Percentiles rank a stretch among this genome's conserved stretches.
These are phyloP conservation scores for Channa maculata DNA, from an alignment of 2,113 vertebrate genomes.

Conservation along the genomic window DNA sequence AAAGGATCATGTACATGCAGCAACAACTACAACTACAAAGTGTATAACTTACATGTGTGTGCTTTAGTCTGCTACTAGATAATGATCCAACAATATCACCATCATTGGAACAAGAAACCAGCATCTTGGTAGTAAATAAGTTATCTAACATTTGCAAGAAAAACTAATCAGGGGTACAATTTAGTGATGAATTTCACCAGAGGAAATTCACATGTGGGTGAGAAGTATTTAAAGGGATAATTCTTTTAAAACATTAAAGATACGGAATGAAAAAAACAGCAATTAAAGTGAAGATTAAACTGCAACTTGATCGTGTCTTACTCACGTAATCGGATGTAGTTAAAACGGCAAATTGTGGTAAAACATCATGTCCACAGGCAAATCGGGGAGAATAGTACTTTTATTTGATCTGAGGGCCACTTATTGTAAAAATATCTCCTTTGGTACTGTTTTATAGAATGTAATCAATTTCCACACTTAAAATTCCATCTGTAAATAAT, in stretches of 20 bases:
- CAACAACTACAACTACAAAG: background rate
- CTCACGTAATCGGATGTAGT: conserved; percentile 48
- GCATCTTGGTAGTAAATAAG: conserved; percentile 45
- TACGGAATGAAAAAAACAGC: conserved; percentile 37
- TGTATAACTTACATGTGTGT: background rate
- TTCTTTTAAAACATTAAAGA: conserved; percentile 54
- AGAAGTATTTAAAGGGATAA: conserved; percentile 47
- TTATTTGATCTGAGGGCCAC: conserved; percentile 8
- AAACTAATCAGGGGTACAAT: conserved; percentile 59
- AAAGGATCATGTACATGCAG: conserved; percentile 7
- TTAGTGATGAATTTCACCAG: conserved; percentile 40
- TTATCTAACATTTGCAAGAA: conserved; percentile 39
- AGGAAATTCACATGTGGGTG: conserved; percentile 42
- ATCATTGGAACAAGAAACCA: conserved; percentile 41
- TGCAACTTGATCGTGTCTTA: conserved; percentile 43
- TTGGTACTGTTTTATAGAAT: background rate
- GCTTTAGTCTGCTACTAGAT: conserved; percentile 10
- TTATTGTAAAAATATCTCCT: background rate
- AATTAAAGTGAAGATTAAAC: conserved; percentile 60
- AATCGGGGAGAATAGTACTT: conserved; percentile 8
- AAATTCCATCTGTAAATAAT: background rate
- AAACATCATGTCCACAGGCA: conserved; percentile 15
- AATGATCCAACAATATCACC: conserved; percentile 13
- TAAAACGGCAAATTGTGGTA: conserved; percentile 44
- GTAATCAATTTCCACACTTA: background rate